Evolutionary conservation across 2,888 invertebrate genomes (phyloP), one percentile per base, ranked within the genome.

Genomic region (Andrena trimmerana): DNA sequence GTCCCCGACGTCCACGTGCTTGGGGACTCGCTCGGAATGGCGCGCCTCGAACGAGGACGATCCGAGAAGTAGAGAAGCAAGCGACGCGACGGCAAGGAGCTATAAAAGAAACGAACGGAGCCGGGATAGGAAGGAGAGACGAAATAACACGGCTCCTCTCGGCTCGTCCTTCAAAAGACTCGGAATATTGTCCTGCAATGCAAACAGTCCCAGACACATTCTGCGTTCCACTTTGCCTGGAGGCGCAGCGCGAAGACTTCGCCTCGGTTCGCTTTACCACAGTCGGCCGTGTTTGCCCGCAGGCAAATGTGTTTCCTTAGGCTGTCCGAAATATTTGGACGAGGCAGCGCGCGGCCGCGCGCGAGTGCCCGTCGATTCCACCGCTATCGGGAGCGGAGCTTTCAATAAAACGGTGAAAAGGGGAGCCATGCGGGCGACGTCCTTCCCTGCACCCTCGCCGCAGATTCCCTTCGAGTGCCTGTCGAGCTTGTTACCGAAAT

Each of bases 251-350:
- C 89, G 86, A 88, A 90, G 90, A 89, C 86, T 88, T 88, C 85
- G 84, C 85, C 86, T 81, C 73, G 77, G 73, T 62, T 63, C 54
- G 76, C 68, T 69, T 78, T 62, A 68, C 78, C 75, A 69, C 78
- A 20, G 77, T 20, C 66, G 57, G 68, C 60, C 50, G 81, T 93
- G 91, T 93, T 93, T 93, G 92, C 90, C 90, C 88, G 88, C 92
- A 92, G 93, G 93, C 92, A 93, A 93, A 93, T 93, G 92, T 93
- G 93, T 93, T 93, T 93, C 93, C 92, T 93, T 92, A 93, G 92
- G 92, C 91, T 89, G 89, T 90, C 90, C 90, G 89, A 92, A 91
- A 93, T 92, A 92, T 93, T 93, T 93, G 92, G 90, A 90, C 89
- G 92, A 76, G 81, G 42, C 81, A 70, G 72, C 63, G 84, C 78